phyloP scores from a whole-genome alignment of 1,140 invertebrate species.

The Apis florea region DNA sequence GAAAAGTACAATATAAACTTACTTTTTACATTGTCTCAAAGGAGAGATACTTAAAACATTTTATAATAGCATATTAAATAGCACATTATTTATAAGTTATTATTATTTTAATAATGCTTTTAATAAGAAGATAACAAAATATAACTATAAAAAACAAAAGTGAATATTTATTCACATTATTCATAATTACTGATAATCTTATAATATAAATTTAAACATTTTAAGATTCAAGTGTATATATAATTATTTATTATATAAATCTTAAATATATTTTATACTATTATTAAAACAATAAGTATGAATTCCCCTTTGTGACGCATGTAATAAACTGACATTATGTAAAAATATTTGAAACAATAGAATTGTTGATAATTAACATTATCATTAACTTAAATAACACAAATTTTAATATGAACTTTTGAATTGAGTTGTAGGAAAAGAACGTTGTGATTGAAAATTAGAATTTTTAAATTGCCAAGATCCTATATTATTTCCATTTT shows the following conservation, averaged over 20 bases:
- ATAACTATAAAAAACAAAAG: background rate
- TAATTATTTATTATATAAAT: background rate
- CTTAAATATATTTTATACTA: background rate
- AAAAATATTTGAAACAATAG: conserved; percentile 1
- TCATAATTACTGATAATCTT: background rate
- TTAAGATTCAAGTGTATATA: background rate
- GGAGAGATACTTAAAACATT: conserved; percentile 18
- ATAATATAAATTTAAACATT: background rate
- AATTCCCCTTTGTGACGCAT: background rate
- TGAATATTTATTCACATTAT: background rate
- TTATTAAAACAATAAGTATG: background rate
- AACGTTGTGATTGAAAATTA: conserved; percentile 55
- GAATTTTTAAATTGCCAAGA: conserved; percentile 57
- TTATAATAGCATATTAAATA: conserved; percentile 4
- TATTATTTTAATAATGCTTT: background rate
- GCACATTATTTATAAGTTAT: background rate
- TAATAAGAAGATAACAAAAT: background rate
- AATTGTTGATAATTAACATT: conserved; percentile 10
- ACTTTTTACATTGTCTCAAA: conserved; percentile 36
- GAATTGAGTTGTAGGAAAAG: conserved; percentile 48
- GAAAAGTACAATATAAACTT: conserved; percentile 46
- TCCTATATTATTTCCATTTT: conserved; percentile 39
- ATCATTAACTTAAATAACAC: background rate
- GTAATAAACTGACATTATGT: background rate
- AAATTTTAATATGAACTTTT: conserved; percentile 59